A percentile compares a stretch with the other conserved stretches of the same genome.
Conservation (phyloP, 2,113 vertebrate genomes). For the Notothenia rossii region DNA sequence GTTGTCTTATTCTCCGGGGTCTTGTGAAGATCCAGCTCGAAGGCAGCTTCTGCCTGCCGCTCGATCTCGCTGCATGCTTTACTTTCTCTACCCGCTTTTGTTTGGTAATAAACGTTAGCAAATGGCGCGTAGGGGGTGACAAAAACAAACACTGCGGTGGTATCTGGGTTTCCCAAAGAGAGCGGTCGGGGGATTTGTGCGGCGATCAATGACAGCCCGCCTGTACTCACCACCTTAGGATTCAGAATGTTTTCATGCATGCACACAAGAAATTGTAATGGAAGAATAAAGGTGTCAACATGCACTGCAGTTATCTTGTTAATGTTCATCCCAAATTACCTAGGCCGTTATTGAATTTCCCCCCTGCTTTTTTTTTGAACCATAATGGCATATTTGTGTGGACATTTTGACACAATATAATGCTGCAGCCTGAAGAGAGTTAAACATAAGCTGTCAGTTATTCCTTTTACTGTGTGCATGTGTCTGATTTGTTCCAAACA, state of each 20-base stretch:
- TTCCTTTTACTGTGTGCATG: neutral
- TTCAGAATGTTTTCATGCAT: conserved; percentile 26
- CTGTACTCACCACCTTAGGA: conserved; percentile 31
- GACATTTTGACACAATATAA: conserved; percentile 28
- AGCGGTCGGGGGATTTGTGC: conserved; percentile 42
- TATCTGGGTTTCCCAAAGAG: conserved; percentile 53
- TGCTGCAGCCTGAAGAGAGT: neutral
- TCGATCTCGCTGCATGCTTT: conserved; percentile 41
- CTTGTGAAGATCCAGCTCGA: conserved; percentile 60
- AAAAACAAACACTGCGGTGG: conserved; percentile 66
- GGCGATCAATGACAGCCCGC: conserved; percentile 51
- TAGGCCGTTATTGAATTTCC: conserved; percentile 22
- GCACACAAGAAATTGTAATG: neutral
- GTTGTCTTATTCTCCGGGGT: conserved; percentile 70
- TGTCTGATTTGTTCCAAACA: neutral
- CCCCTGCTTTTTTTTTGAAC: conserved; percentile 26
- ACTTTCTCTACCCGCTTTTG: conserved; percentile 46
- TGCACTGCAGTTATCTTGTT: conserved; percentile 26
- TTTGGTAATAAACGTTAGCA: conserved; percentile 61
- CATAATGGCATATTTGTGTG: conserved; percentile 25
- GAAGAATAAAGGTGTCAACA: conserved; percentile 29
- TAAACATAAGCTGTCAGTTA: neutral
- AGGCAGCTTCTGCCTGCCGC: conserved; percentile 60
- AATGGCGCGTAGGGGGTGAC: conserved; percentile 45
- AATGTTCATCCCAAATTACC: conserved; percentile 12